A percentile compares a stretch with the other conserved stretches of the same genome.
These are phyloP conservation scores for Casuarius casuarius DNA, from an alignment of 2,113 vertebrate species.

Conservation along the genomic window DNA sequence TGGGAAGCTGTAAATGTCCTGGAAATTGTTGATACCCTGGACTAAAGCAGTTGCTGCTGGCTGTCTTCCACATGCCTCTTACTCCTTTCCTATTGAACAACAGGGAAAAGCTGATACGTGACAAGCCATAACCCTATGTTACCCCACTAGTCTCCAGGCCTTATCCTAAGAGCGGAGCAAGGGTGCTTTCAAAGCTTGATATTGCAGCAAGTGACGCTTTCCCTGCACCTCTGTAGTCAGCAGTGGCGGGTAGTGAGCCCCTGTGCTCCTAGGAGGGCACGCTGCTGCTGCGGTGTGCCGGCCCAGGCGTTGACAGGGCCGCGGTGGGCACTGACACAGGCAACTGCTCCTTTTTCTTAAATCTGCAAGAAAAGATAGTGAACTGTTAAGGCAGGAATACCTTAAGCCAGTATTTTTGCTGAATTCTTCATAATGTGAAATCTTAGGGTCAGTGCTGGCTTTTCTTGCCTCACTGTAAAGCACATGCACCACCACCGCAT, in stretches of 20 bases:
- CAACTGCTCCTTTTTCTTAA: not conserved
- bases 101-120: not conserved
- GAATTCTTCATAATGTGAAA: conserved; percentile 16
- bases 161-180: not conserved
- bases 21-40: not conserved
- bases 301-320: not conserved
- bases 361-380: not conserved
- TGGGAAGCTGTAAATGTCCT: not conserved
- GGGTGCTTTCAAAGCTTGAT: not conserved
- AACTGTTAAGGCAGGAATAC: conserved; percentile 7
- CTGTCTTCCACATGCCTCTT: not conserved
- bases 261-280: not conserved
- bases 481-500: not conserved
- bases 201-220: not conserved
- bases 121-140: not conserved
- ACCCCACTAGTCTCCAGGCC: not conserved
- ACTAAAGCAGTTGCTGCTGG: not conserved
- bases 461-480: not conserved
- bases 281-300: not conserved
- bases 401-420: conserved; percentile 1
- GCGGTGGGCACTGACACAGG: not conserved
- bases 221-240: not conserved
- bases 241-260: not conserved
- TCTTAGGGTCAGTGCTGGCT: not conserved
- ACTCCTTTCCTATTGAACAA: not conserved